Evolutionary conservation across 2,888 invertebrate genomes (phyloP), one percentile per base, ranked within the genome.

Genomic region (Troilus luridus): DNA sequence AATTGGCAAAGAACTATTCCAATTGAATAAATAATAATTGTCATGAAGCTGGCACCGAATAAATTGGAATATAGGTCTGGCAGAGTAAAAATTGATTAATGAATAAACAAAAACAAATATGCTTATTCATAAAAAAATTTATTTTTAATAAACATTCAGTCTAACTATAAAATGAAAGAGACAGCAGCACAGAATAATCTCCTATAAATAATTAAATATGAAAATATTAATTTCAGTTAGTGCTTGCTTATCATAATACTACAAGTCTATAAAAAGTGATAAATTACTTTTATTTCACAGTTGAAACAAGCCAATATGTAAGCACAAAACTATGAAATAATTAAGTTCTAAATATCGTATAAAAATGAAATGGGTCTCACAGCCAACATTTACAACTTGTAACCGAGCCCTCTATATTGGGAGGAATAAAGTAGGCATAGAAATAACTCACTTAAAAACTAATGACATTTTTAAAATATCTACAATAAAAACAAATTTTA

Each of bases 301-400:
- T 85, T 56, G 56, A 85, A 85, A 85, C 85, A 85, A 85, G 56
- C 85, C 56, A 85, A 41, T 58, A 85, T 58, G 85, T 85, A 85
- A 85, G 85, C 85, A 85, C 56, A 85, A 56, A 85, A n/a, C 14
- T 41, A 77, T 77, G 41, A 77, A 56, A 85, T 81, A 21, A 81
- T 54, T 81, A 81, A 54, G 56, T 85, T 85, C 85, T 85, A 85
- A 85, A 85, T 58, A 89, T 89, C 27, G 62, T 60, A 89, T 54
- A 89, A 89, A 89, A 60, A 89, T 89, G 62, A 89, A 89, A 41
- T 64, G 60, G 89, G 64, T 89, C 62, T 89, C 89, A 89, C 89
- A 89, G 89, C 89, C 89, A 89, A 89, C 89, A 89, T 89, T 77
- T 89, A 64, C 89, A 89, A 41, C 64, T 89, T 89, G 54, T 64